Evolutionary conservation across 2,888 invertebrate species (phyloP).

Genomic region (Drosophila paramelanica): DNA sequence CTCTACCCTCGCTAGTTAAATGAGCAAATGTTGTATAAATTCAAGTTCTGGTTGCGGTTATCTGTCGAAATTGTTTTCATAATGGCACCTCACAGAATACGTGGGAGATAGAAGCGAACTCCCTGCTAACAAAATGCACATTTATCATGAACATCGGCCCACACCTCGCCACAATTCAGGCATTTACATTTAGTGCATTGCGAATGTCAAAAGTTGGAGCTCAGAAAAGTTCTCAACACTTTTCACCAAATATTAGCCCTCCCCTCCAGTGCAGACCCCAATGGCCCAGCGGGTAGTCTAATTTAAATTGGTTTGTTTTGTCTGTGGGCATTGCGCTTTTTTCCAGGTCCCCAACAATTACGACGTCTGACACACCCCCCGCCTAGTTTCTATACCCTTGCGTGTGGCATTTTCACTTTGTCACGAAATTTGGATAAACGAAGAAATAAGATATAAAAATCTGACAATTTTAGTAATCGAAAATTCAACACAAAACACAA

Average conservation of each 20-base stretch:
- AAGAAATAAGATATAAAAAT: not conserved
- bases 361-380: constrained; percentile 49
- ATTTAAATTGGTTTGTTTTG: constrained; percentile 83
- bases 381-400: constrained; percentile 37
- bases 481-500: too few relatives aligned
- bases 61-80: constrained; percentile 73
- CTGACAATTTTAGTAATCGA: too few relatives aligned
- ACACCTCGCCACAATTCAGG: constrained; percentile 25
- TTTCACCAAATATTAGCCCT: constrained; percentile 56
- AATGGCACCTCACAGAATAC: constrained; percentile 60
- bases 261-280: constrained; percentile 45
- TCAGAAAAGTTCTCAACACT: constrained; percentile 72
- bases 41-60: constrained; percentile 52
- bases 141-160: constrained; percentile 61
- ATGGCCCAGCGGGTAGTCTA: constrained; percentile 76
- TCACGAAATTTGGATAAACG: not conserved
- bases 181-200: constrained; percentile 77
- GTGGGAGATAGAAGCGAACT: constrained; percentile 12
- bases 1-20: constrained; percentile 35
- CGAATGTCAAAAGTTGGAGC: constrained; percentile 77
- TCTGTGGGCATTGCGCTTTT: constrained; percentile 79
- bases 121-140: constrained; percentile 51
- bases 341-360: constrained; percentile 70
- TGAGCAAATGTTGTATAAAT: constrained; percentile 41
- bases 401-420: not conserved